A percentile compares a stretch with the other conserved stretches of the same genome.
These are phyloP conservation scores for Phrynosoma blainvillii DNA, from an alignment of 2,113 vertebrate species.

Conservation along the genomic window DNA sequence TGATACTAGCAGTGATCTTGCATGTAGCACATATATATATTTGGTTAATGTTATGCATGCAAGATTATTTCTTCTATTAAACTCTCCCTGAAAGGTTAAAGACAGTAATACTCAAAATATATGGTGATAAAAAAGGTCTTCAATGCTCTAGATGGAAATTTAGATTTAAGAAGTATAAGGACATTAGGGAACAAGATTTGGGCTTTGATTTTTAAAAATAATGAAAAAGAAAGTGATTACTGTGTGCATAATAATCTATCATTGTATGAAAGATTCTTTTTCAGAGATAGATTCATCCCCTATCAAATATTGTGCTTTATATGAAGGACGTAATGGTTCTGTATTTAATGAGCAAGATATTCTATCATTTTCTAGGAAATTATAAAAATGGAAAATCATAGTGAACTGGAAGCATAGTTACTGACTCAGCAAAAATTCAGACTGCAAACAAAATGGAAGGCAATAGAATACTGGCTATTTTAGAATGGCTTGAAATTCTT, in stretches of 20 bases:
- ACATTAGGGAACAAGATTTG: constrained; percentile 46
- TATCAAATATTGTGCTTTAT: not conserved
- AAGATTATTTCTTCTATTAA: constrained; percentile 29
- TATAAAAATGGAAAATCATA: not conserved
- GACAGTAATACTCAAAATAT: constrained; percentile 55
- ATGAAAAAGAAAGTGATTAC: constrained; percentile 33
- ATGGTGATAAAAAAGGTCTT: constrained; percentile 26
- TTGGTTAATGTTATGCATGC: constrained; percentile 49
- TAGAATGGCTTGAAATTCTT: not conserved
- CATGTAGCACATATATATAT: constrained; percentile 51
- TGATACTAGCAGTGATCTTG: constrained; percentile 58
- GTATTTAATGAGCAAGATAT: not conserved
- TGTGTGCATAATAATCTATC: constrained; percentile 32
- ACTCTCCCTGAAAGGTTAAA: constrained; percentile 42
- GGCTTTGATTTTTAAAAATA: constrained; percentile 58
- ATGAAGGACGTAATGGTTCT: constrained; percentile 21
- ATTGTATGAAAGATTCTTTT: constrained; percentile 17
- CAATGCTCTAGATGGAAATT: constrained; percentile 54
- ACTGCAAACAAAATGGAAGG: not conserved
- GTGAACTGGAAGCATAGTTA: not conserved
- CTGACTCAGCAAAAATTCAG: not conserved
- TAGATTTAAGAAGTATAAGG: constrained; percentile 53
- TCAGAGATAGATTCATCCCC: not conserved
- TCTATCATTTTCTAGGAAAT: not conserved
- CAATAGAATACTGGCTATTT: not conserved